Conservation (phyloP, 2,797 vertebrate genomes). For the Rhodeus uyekii region DNA sequence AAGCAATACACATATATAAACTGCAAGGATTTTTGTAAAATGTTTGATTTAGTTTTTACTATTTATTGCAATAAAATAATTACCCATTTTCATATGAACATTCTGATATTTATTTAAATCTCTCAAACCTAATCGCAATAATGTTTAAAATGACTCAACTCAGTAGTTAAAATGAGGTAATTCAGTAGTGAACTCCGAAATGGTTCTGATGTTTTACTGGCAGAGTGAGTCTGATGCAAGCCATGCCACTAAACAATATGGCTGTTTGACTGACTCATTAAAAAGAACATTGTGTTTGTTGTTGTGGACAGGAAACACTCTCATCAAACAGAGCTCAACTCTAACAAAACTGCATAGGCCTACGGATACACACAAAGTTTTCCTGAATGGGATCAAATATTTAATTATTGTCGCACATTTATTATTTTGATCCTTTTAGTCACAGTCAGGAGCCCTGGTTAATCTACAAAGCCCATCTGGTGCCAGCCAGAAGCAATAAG, state of each 20-base stretch:
- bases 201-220: neutral
- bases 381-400: neutral
- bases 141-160: neutral
- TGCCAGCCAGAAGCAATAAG: constrained; percentile 1
- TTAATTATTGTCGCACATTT: constrained; percentile 9
- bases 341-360: neutral
- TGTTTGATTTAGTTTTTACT: neutral
- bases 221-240: neutral
- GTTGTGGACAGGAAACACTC: neutral
- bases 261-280: neutral
- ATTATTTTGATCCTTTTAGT: constrained; percentile 20
- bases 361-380: neutral
- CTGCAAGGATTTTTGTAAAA: neutral
- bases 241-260: neutral
- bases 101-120: neutral
- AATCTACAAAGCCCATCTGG: constrained; percentile 20
- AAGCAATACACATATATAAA: neutral
- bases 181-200: neutral
- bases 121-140: neutral
- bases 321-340: neutral
- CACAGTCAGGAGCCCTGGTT: constrained; percentile 4
- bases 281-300: neutral
- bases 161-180: neutral
- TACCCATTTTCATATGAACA: neutral
- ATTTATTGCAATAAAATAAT: neutral